Evolutionary conservation across 2,113 vertebrate genomes (phyloP).

Genomic region (Apus apus): DNA sequence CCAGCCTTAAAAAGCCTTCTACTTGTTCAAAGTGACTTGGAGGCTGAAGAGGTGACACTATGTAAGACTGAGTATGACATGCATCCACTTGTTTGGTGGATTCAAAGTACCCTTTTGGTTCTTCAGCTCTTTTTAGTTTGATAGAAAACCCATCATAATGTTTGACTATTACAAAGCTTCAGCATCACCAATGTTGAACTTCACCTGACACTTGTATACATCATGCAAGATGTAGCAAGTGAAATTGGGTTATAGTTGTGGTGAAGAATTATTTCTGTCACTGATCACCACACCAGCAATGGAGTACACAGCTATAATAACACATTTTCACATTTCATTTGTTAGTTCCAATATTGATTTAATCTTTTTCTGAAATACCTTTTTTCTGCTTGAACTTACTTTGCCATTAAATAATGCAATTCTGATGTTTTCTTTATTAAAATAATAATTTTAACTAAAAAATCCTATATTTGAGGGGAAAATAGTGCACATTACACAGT

Average conservation of each 20-base stretch:
- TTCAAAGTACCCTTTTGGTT: background rate
- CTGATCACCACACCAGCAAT: background rate
- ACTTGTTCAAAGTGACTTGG: conserved; percentile 6
- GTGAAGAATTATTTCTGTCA: conserved; percentile 14
- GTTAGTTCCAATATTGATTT: background rate
- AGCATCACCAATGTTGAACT: conserved; percentile 1
- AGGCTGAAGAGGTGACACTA: background rate
- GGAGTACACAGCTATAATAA: background rate
- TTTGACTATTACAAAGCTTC: conserved; percentile 35
- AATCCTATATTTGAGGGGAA: background rate
- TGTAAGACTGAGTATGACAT: background rate
- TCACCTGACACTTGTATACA: background rate
- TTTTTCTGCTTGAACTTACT: background rate
- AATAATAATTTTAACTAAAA: background rate
- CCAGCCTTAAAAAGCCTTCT: conserved; percentile 32
- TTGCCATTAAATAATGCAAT: background rate
- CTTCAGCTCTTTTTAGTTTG: conserved; percentile 25
- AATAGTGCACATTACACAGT: background rate
- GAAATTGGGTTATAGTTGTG: background rate
- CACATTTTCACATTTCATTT: background rate
- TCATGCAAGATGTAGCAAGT: background rate
- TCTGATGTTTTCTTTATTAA: background rate
- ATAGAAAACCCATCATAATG: conserved; percentile 22
- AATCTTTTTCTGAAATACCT: background rate
- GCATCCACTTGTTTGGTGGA: background rate